Percentiles rank a stretch among this genome's conserved stretches.
These are phyloP conservation scores for Aplidium turbinatum DNA, from an alignment of 23 tunicate species.

Conservation along the genomic window DNA sequence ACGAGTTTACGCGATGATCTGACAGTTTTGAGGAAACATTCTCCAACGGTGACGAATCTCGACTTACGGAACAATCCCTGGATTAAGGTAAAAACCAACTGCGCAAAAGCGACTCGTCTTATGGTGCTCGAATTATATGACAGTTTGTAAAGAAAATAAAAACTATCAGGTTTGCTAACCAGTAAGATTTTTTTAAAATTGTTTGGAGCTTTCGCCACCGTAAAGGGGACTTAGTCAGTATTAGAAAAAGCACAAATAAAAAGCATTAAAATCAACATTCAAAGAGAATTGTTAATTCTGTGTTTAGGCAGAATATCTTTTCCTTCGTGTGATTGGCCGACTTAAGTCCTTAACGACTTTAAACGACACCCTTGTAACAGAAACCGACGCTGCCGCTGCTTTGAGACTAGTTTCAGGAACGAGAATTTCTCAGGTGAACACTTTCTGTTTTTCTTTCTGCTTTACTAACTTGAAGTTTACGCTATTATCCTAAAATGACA, in stretches of 20 bases:
- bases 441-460: too few species aligned
- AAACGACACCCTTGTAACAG: slow-evolving; percentile 61
- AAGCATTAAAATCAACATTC: too few species aligned
- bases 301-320: slow-evolving; percentile 82
- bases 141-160: too few species aligned
- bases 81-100: slow-evolving; percentile 71
- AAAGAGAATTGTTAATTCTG: too few species aligned
- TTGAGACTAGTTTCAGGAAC: slow-evolving; percentile 88
- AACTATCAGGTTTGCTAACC: too few species aligned
- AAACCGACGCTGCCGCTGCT: slow-evolving; percentile 87
- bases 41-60: slow-evolving; percentile 60
- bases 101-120: not conserved
- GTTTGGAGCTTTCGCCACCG: too few species aligned
- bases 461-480: too few species aligned
- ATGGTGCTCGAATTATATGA: too few species aligned
- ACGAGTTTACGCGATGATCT: slow-evolving; percentile 86
- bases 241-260: too few species aligned
- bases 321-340: slow-evolving; percentile 81
- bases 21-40: slow-evolving; percentile 76
- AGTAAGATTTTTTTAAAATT: too few species aligned
- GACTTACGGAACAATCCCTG: slow-evolving; percentile 86
- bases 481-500: too few species aligned
- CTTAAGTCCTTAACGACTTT: slow-evolving; percentile 68
- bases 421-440: slow-evolving; percentile 69
- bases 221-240: too few species aligned